phyloP scores from a whole-genome alignment of 1,140 invertebrate genomes.

The Cylas formicarius region DNA sequence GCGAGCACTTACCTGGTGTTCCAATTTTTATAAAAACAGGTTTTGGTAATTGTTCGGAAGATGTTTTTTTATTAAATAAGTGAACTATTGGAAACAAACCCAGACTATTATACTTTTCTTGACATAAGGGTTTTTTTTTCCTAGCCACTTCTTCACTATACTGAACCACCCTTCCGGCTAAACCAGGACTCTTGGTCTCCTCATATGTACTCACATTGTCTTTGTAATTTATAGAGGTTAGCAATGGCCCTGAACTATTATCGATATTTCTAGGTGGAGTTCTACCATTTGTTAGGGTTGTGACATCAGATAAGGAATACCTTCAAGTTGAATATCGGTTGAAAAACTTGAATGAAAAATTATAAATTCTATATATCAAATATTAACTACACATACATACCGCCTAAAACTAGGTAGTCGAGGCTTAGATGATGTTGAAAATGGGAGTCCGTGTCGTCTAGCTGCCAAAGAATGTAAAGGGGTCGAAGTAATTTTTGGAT shows the following conservation, averaged over 20 bases:
- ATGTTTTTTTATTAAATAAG: slow-evolving; percentile 35
- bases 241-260: slow-evolving; percentile 28
- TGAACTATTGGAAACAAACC: slow-evolving; percentile 37
- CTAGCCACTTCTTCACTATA: slow-evolving; percentile 39
- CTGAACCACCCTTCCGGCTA: slow-evolving; percentile 41
- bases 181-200: slow-evolving; percentile 44
- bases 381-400: slow-evolving; percentile 13
- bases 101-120: slow-evolving; percentile 36
- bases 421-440: slow-evolving; percentile 14
- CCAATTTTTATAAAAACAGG: slow-evolving; percentile 40
- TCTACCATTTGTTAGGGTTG: slow-evolving; percentile 11
- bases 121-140: slow-evolving; percentile 24
- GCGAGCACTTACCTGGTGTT: slow-evolving; percentile 37
- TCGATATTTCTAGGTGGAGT: slow-evolving; percentile 2
- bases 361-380: neutral
- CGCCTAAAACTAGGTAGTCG: slow-evolving; percentile 18
- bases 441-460: slow-evolving; percentile 10
- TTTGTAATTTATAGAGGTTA: slow-evolving; percentile 30
- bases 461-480: slow-evolving; percentile 13
- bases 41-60: slow-evolving; percentile 27
- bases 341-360: neutral
- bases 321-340: slow-evolving; percentile 14
- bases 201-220: slow-evolving; percentile 37
- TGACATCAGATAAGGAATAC: slow-evolving; percentile 29
- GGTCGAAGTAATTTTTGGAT: slow-evolving; percentile 26